Evolutionary conservation across 37 sponge, comb jelly and placozoan genomes (phyloP).

Genomic region (Hormiphora californensis): DNA sequence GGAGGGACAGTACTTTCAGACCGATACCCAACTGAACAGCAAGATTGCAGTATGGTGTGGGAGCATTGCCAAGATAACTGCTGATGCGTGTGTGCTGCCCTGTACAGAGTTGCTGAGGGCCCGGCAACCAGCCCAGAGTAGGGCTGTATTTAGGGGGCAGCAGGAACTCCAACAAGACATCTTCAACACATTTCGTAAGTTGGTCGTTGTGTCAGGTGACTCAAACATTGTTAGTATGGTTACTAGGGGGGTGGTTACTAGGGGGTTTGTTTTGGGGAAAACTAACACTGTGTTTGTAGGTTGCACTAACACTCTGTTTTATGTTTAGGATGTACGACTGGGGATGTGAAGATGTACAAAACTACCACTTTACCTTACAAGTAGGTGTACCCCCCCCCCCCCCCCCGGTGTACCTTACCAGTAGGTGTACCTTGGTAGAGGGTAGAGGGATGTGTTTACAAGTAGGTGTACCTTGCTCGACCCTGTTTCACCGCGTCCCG

Average conservation of each 20-base stretch:
- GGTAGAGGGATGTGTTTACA: no score
- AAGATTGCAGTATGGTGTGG: no score
- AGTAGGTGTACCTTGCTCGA: no score
- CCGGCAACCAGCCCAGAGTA: constrained; percentile 28
- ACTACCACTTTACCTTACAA: neutral
- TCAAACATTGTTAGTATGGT: neutral
- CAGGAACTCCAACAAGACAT: constrained; percentile 1
- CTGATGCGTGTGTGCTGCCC: neutral
- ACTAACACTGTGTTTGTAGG: no score
- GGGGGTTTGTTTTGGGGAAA: no score
- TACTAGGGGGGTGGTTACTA: no score
- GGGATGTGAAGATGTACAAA: neutral
- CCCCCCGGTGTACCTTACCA: neutral
- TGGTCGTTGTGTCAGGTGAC: neutral
- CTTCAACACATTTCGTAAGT: constrained; percentile 19
- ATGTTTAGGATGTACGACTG: constrained; percentile 16
- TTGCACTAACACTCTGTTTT: neutral
- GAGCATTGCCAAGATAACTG: neutral
- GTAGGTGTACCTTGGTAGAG: neutral
- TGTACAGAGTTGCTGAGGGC: constrained; percentile 19
- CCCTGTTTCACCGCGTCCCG: no score
- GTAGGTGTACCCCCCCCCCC: neutral
- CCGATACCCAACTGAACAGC: no score
- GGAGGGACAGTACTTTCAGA: no score
- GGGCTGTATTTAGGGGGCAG: neutral